Percentiles rank a stretch among this genome's conserved stretches.
These are phyloP conservation scores for Coenonympha glycerion DNA, from an alignment of 2,888 invertebrate species.

Conservation along the genomic window DNA sequence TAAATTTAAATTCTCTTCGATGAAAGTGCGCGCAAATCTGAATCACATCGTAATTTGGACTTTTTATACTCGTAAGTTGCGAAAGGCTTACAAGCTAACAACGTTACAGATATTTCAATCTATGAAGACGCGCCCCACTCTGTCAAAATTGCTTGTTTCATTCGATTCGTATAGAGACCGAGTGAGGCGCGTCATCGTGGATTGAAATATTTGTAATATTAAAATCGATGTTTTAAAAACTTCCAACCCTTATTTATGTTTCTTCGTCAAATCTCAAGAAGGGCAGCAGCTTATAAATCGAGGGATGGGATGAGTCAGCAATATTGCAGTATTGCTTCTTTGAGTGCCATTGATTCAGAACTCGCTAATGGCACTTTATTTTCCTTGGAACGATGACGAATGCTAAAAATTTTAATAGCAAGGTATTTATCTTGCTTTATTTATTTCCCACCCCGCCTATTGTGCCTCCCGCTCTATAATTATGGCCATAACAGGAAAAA, in stretches of 20 bases:
- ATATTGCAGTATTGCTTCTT: constrained; percentile 55
- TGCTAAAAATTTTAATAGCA: constrained; percentile 36
- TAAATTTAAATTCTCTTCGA: no score
- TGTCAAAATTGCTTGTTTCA: no score
- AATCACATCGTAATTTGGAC: no score
- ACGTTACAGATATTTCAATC: no score
- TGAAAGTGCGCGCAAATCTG: no score
- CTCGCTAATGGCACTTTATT: constrained; percentile 64
- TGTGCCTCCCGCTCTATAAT: constrained; percentile 26
- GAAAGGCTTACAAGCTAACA: no score
- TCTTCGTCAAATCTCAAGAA: constrained; percentile 26
- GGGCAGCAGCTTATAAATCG: constrained; percentile 48
- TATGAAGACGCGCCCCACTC: no score
- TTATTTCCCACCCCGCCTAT: constrained; percentile 23
- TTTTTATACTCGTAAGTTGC: no score
- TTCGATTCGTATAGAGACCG: no score
- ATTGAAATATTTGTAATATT: no score
- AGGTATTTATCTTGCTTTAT: constrained; percentile 23
- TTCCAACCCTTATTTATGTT: not conserved
- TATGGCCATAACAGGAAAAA: constrained; percentile 25
- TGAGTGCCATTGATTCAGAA: constrained; percentile 61
- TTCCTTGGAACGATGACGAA: constrained; percentile 61
- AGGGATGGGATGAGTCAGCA: constrained; percentile 65
- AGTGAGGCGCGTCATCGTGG: no score
- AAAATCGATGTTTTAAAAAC: constrained; percentile 28